Conservation (phyloP, 35 echinoderm and acorn worm genomes). For the Chiridota heheva region DNA sequence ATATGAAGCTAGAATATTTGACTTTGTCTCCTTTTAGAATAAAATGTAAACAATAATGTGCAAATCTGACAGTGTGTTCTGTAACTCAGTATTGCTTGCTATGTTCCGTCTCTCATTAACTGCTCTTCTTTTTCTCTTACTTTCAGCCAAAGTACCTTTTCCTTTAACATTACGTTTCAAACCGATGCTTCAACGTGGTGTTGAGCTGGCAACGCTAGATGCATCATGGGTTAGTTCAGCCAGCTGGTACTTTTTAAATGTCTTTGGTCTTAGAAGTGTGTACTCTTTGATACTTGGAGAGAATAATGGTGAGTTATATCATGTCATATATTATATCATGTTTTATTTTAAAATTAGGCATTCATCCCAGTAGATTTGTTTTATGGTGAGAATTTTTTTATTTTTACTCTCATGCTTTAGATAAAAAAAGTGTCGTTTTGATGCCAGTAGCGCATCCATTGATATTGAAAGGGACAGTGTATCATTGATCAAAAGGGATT, state of each 20-base stretch:
- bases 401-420: neutral
- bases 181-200: constrained; percentile 92
- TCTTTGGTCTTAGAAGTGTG: constrained; percentile 92
- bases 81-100: neutral
- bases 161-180: constrained; percentile 96
- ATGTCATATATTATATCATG: too few species aligned
- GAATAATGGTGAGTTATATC: constrained; percentile 97
- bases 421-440: neutral
- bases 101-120: too few species aligned
- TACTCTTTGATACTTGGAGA: constrained; percentile 94
- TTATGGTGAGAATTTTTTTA: neutral
- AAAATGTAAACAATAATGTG: too few species aligned
- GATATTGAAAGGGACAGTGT: too few species aligned
- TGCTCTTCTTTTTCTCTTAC: neutral
- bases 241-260: constrained; percentile 99
- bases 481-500: too few species aligned
- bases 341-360: neutral
- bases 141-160: constrained; percentile 96
- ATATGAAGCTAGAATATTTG: too few species aligned
- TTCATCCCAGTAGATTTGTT: neutral
- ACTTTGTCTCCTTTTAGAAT: too few species aligned
- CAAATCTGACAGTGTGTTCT: too few species aligned
- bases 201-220: constrained; percentile 92
- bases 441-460: too few species aligned
- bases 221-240: constrained; percentile 97